Conservation (phyloP, 2,113 vertebrate genomes). For the Antidorcas marsupialis region DNA sequence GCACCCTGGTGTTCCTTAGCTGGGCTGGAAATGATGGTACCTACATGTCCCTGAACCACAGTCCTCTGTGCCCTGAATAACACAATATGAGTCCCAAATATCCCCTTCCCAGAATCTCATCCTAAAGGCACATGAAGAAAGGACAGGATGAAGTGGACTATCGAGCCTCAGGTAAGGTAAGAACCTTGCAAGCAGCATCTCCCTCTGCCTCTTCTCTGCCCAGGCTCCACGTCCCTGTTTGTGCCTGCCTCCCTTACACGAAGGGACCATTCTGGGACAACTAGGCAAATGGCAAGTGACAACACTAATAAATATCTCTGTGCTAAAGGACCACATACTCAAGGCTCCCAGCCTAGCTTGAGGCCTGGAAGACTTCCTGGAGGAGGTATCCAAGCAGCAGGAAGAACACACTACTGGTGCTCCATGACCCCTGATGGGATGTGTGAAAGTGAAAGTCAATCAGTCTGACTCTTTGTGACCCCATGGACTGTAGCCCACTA, state of each 20-base stretch:
- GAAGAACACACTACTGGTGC: neutral
- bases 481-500: neutral
- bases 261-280: neutral
- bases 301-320: neutral
- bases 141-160: neutral
- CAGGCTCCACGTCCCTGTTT: rapidly evolving
- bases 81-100: neutral
- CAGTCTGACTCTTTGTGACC: neutral
- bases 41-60: neutral
- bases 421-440: neutral
- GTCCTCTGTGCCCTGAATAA: neutral
- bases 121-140: neutral
- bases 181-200: neutral
- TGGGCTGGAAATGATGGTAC: neutral
- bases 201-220: neutral
- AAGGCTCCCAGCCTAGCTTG: neutral
- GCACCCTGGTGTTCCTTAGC: neutral
- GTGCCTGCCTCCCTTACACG: neutral
- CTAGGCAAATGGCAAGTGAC: neutral
- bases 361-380: neutral
- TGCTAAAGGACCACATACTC: neutral
- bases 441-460: neutral
- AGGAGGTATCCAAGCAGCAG: neutral
- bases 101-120: neutral
- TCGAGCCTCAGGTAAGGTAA: neutral